These are phyloP conservation scores for Trematocara caparti DNA, from an alignment of 2,797 vertebrate genomes.

Conservation along the genomic window DNA sequence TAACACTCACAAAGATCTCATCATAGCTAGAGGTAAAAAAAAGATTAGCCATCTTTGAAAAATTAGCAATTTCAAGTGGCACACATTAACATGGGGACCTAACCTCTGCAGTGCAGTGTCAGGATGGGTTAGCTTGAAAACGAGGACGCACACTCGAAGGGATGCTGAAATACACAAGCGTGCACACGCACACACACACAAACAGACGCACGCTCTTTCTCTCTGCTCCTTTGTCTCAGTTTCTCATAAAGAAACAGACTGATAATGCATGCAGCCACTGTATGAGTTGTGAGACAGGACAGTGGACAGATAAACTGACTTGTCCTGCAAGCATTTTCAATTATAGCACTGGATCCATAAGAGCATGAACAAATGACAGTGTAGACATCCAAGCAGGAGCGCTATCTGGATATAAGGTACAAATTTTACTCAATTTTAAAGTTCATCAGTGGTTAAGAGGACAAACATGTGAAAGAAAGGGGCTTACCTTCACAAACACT, in stretches of 20 bases:
- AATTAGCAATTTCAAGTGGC: constrained; percentile 74
- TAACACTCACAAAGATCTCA: constrained; percentile 62
- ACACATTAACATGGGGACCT: constrained; percentile 61
- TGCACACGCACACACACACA: neutral
- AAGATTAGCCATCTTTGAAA: constrained; percentile 67
- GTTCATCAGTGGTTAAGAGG: neutral
- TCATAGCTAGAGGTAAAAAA: constrained; percentile 67
- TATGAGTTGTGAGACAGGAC: constrained; percentile 33
- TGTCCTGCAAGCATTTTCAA: constrained; percentile 66
- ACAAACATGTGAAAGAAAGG: neutral
- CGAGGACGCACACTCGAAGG: constrained; percentile 49
- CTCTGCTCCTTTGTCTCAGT: neutral
- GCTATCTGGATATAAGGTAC: neutral
- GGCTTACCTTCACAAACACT: constrained; percentile 81
- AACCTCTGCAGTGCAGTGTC: constrained; percentile 68
- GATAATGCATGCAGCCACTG: neutral
- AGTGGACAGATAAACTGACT: constrained; percentile 70
- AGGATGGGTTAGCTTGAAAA: constrained; percentile 66
- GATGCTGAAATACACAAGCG: neutral
- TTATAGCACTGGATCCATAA: constrained; percentile 40
- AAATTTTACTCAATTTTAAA: neutral
- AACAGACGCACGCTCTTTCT: neutral
- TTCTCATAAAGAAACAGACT: neutral
- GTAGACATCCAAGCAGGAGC: constrained; percentile 46
- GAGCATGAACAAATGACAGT: constrained; percentile 45